Evolutionary conservation across 2,888 invertebrate species (phyloP), one percentile per base, ranked within the genome.

Genomic region (Stenichneumon culpator): DNA sequence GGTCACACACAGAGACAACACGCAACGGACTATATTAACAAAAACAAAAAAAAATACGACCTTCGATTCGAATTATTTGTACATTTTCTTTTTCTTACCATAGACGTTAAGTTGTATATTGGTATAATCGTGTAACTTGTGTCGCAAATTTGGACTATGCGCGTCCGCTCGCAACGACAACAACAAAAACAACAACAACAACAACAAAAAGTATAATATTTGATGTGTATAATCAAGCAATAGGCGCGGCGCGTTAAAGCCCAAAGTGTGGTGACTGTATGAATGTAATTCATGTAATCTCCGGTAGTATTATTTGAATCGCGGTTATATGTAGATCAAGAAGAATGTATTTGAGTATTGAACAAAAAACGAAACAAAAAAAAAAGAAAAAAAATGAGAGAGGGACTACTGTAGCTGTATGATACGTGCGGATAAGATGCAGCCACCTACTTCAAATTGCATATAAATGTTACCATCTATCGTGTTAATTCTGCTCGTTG

Each of bases 391-490:
- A 79, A 11, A 82, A 72, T 19, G 50, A 32, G 77, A 69, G 28
- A 69, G 28, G 74, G 44, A 73, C 72, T 83, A 73, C 82, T 86
- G 60, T 83, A 81, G 86, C 83, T 86, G 83, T 83, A 86, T 86
- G 68, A 86, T 86, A 86, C 75, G 83, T 74, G 80, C 81, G 77
- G 80, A 80, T 80, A 69, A 72, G 60, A 60, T 63, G 79, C 82
- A 85, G 67, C 82, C 85, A 89, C 86, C 88, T 89, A 90, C 86
- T 87, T 88, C 86, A 88, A 90, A 89, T 88, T 90, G 89, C 88
- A 92, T 91, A 91, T 91, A 92, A 92, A 92, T 91, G 90, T 91
- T 91, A 92, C 89, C 89, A 90, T 91, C 90, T 90, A 91, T 91
- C 90, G 89, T 91, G 91, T 91, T 91, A 90, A 89, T 78, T 68